phyloP scores from a whole-genome alignment of 2,113 vertebrate genomes.

The Brachypteracias leptosomus region DNA sequence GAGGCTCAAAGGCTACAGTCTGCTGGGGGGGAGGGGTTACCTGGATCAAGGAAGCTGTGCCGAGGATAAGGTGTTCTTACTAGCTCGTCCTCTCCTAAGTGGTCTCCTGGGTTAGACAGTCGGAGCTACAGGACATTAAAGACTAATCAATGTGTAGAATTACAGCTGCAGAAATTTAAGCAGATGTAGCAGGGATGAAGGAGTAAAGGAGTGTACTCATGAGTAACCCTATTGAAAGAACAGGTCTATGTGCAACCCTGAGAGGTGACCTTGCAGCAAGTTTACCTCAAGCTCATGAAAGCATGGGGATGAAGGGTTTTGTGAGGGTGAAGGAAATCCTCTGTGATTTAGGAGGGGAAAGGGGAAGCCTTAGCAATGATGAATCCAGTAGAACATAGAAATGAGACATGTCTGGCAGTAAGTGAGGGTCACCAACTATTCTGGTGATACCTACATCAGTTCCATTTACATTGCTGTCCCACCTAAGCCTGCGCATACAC shows the following conservation, averaged over 20 bases:
- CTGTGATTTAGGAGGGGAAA: not conserved
- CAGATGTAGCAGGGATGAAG: not conserved
- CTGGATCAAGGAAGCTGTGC: not conserved
- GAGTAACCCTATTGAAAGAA: not conserved
- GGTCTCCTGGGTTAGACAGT: not conserved
- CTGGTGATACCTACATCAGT: not conserved
- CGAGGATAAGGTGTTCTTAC: not conserved
- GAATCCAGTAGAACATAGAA: not conserved
- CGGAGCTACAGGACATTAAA: not conserved
- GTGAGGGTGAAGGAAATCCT: not conserved
- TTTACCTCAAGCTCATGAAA: not conserved
- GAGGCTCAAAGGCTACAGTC: conserved; percentile 17
- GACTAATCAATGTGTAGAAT: not conserved
- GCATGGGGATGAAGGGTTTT: not conserved
- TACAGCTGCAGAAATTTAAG: not conserved
- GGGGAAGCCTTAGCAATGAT: not conserved
- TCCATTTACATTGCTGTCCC: not conserved
- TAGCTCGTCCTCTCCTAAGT: not conserved
- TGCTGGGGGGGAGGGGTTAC: not conserved
- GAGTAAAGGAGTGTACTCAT: not conserved
- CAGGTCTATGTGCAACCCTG: not conserved
- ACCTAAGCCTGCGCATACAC: not conserved
- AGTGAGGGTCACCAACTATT: not conserved
- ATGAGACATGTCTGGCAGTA: not conserved
- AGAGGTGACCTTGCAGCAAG: not conserved